A percentile compares a stretch with the other conserved stretches of the same genome.
phyloP scores from a whole-genome alignment of 2,888 invertebrate genomes.

The Taphrorychus bicolor region DNA sequence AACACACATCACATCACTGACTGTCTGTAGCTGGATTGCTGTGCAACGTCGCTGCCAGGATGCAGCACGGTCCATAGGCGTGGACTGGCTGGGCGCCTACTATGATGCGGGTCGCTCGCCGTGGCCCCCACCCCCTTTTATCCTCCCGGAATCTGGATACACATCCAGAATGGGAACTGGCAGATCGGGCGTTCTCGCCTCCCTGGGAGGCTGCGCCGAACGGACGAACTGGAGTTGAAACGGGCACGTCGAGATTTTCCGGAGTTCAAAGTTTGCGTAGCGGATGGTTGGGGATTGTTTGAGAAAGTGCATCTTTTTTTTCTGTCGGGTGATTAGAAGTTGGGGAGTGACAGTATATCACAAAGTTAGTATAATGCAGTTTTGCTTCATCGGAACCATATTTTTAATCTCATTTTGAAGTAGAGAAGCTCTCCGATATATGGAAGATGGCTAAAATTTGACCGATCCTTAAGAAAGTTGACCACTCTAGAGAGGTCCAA shows the following conservation, averaged over 20 bases:
- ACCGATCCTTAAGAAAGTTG: too few species aligned
- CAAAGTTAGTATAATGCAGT: too few species aligned
- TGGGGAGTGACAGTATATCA: too few species aligned
- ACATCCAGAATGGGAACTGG: conserved; percentile 24
- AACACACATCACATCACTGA: conserved; percentile 55
- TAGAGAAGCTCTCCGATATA: too few species aligned
- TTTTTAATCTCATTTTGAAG: too few species aligned
- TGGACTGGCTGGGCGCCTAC: conserved; percentile 58
- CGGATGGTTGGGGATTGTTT: conserved; percentile 31
- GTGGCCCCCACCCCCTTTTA: conserved; percentile 13
- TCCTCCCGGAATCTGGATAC: conserved; percentile 31
- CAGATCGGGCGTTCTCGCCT: conserved; percentile 33
- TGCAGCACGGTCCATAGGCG: conserved; percentile 61
- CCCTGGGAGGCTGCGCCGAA: conserved; percentile 31
- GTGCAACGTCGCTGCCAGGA: conserved; percentile 54
- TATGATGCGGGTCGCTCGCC: conserved; percentile 45
- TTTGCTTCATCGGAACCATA: too few species aligned
- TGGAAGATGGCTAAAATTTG: too few species aligned
- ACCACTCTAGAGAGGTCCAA: too few species aligned
- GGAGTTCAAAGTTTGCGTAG: conserved; percentile 24
- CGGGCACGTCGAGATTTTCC: conserved; percentile 25
- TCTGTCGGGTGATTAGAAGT: not conserved
- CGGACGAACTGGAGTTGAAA: conserved; percentile 10
- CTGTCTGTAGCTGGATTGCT: conserved; percentile 52
- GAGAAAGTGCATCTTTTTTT: conserved; percentile 21